Evolutionary conservation across 2,888 invertebrate species (phyloP).

Genomic region (Melangyna quadrimaculata): DNA sequence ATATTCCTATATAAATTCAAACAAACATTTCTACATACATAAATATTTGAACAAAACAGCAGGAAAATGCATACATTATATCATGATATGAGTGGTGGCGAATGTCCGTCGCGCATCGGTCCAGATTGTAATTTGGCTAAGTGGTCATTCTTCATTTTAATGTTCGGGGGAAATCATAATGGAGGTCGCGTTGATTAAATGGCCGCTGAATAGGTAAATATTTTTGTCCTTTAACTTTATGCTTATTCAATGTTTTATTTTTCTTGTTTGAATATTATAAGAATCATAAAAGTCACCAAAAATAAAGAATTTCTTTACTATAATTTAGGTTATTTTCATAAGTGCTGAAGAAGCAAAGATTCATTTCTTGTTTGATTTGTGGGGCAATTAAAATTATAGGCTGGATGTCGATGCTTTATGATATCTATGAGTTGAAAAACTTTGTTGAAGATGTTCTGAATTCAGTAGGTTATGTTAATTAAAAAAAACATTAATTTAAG

Average conservation of each 20-base stretch:
- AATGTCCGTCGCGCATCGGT: slow-evolving; percentile 52
- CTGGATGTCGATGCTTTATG: background rate
- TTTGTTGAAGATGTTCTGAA: background rate
- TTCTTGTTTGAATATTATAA: background rate
- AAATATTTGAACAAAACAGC: background rate
- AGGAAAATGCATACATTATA: slow-evolving; percentile 69
- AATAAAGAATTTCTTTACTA: slow-evolving; percentile 20
- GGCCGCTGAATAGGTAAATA: slow-evolving; percentile 67
- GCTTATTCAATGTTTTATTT: slow-evolving; percentile 50
- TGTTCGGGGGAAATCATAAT: slow-evolving; percentile 78
- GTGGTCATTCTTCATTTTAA: slow-evolving; percentile 81
- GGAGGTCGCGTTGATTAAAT: slow-evolving; percentile 74
- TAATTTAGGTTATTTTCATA: background rate
- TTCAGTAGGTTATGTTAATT: background rate
- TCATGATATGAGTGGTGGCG: slow-evolving; percentile 27
- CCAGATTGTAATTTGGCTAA: slow-evolving; percentile 81
- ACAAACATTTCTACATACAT: background rate
- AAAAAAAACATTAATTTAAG: background rate
- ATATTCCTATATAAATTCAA: background rate
- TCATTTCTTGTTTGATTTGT: slow-evolving; percentile 6
- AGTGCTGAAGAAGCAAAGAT: slow-evolving; percentile 13
- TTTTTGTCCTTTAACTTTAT: slow-evolving; percentile 53
- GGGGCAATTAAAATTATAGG: background rate
- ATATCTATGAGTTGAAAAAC: background rate
- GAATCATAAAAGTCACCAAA: slow-evolving; percentile 28